Evolutionary conservation across 2,113 vertebrate genomes (phyloP).

Genomic region (Zapus hudsonius): DNA sequence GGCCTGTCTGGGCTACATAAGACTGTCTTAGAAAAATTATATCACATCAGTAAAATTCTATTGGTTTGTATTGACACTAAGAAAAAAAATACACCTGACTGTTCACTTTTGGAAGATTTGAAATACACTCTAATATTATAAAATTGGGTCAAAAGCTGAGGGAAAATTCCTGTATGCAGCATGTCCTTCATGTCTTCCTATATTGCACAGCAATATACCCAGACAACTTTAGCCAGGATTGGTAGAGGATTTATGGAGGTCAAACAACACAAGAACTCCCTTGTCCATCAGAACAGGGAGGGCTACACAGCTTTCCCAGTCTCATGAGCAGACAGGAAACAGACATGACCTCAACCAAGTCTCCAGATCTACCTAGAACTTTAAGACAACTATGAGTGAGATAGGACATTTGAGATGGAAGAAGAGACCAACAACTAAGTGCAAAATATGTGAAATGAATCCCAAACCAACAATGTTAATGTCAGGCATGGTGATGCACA

Average conservation of each 20-base stretch:
- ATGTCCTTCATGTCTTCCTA: too few species aligned
- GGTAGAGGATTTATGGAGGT: background rate
- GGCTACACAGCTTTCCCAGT: background rate
- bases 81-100: background rate
- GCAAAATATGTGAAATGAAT: background rate
- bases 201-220: background rate
- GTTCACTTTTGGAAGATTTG: background rate
- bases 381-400: background rate
- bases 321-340: background rate
- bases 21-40: too few species aligned
- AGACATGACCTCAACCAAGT: background rate
- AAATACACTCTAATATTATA: background rate
- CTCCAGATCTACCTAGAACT: background rate
- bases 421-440: background rate
- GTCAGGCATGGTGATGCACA: too few species aligned
- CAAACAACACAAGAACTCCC: background rate
- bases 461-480: background rate
- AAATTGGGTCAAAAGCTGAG: background rate
- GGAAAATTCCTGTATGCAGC: background rate
- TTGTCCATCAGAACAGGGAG: background rate
- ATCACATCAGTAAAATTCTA: background rate
- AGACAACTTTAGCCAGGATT: background rate
- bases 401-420: background rate
- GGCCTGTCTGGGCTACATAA: too few species aligned
- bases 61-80: background rate